Base-by-base conservation (phyloP, 2,797 vertebrate genomes). In the Brachyalestes nurse region DNA sequence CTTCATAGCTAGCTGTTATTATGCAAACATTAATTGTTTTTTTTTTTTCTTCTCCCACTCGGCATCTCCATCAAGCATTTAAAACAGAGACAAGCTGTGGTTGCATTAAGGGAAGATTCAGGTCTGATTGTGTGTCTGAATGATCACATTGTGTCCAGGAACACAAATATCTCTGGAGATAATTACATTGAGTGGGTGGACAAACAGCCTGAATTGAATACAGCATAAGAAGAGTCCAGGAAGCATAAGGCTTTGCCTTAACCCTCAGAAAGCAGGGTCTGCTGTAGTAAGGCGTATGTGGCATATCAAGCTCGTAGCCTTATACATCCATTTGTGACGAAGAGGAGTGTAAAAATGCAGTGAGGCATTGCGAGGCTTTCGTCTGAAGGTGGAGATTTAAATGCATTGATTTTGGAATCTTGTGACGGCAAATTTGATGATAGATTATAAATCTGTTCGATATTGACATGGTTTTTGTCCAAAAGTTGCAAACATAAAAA, bases 21-120 rank as follows among this genome's bases (percentile, higher is more conserved):
- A 88, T 89, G 86, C 81, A 83, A 81, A 78, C 40, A 64, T 87
- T 89, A 87, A 90, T 89, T 86, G 75, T 79, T 83, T 86, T 82
- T 75, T 76, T 77, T 53, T 53, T 66, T 51, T 71, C 67, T 60
- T 40, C 74, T 80, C 74, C 67, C 65, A 49, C 74, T 80, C 78
- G 72, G 55, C 83, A 80, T 82, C 49, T 79, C 79, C 73, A 80
- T 85, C 76, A 86, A 77, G 58, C 78, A 34, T 81, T 72, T 82
- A 69, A 77, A 77, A 77, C 71, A 74, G 60, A 84, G 78, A 75
- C 64, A 60, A 65, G 73, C 74, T 64, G 72, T 47, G 6, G 38
- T 61, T 72, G 79, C 82, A 84, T 84, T 79, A 79, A 80, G 79
- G 49, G 21, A 67, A 82, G 83, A 86, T 80, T 76, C 81, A 69